Evolutionary conservation across 2,888 invertebrate genomes (phyloP).

Genomic region (Xestia xanthographa): DNA sequence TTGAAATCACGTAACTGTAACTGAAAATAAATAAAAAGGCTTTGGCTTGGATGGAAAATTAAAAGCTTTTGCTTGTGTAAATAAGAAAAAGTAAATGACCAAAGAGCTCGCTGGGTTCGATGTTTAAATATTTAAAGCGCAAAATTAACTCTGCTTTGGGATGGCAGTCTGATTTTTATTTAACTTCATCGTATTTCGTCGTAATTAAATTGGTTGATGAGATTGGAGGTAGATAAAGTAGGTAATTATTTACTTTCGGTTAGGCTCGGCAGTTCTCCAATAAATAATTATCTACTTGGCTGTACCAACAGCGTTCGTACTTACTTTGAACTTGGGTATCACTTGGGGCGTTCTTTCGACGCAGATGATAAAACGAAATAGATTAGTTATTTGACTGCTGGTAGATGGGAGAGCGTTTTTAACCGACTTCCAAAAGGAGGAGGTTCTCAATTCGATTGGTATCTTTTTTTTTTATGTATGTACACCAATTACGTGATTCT

Average conservation of each 20-base stretch:
- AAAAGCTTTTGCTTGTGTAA: constrained; percentile 33
- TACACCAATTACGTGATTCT: too few species aligned
- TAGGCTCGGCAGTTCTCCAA: constrained; percentile 34
- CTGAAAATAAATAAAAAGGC: constrained; percentile 40
- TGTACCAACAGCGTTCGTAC: constrained; percentile 16
- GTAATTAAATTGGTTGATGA: constrained; percentile 55
- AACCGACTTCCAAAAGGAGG: too few species aligned
- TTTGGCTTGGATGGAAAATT: constrained; percentile 18
- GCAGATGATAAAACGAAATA: constrained; percentile 30
- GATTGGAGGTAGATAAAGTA: constrained; percentile 54
- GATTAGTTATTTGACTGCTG: constrained; percentile 37
- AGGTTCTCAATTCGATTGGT: too few species aligned
- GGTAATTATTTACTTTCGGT: constrained; percentile 41
- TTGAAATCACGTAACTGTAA: constrained; percentile 25
- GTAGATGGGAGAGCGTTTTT: constrained; percentile 6
- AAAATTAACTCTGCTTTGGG: constrained; percentile 33
- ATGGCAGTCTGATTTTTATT: constrained; percentile 39
- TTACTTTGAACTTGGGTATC: constrained; percentile 15
- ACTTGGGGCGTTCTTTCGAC: constrained; percentile 3
- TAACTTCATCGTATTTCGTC: constrained; percentile 29
- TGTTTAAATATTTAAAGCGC: constrained; percentile 27
- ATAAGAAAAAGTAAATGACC: constrained; percentile 38
- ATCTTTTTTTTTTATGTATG: too few species aligned
- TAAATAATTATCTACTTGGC: constrained; percentile 41
- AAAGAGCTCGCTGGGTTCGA: constrained; percentile 26